phyloP scores from a whole-genome alignment of 2,113 vertebrate species.

The Boleophthalmus pectinirostris region DNA sequence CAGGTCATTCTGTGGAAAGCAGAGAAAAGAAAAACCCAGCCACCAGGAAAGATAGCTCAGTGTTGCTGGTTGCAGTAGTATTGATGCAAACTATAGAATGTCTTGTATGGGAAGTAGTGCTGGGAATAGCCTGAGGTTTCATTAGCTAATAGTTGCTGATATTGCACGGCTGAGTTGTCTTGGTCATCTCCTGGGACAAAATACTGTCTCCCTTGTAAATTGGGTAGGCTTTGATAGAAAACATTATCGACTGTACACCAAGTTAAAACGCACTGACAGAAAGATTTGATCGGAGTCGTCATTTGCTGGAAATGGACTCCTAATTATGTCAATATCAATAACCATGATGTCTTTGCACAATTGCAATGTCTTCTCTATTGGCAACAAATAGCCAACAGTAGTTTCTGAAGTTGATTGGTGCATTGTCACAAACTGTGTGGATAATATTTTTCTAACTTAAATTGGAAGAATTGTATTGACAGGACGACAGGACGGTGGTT shows the following conservation, averaged over 20 bases:
- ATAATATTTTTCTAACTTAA: neutral
- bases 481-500: neutral
- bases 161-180: conserved; percentile 30
- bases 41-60: neutral
- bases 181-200: conserved; percentile 24
- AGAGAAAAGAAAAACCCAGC: conserved; percentile 24
- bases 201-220: conserved; percentile 31
- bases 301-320: conserved; percentile 38
- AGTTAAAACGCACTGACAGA: conserved; percentile 13
- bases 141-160: conserved; percentile 43
- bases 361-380: conserved; percentile 6
- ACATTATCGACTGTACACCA: conserved; percentile 16
- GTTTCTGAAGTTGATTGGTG: neutral
- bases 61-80: conserved; percentile 15
- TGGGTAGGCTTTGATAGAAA: conserved; percentile 20
- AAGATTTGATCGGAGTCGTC: conserved; percentile 31
- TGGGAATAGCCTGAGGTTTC: conserved; percentile 36
- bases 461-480: neutral
- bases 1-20: conserved; percentile 9
- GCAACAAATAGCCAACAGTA: conserved; percentile 16
- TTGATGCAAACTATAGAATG: conserved; percentile 27
- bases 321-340: conserved; percentile 45
- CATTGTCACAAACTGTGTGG: neutral
- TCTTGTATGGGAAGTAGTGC: conserved; percentile 1
- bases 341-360: conserved; percentile 24